phyloP scores from a whole-genome alignment of 2,797 vertebrate genomes.

The Chelonia mydas region DNA sequence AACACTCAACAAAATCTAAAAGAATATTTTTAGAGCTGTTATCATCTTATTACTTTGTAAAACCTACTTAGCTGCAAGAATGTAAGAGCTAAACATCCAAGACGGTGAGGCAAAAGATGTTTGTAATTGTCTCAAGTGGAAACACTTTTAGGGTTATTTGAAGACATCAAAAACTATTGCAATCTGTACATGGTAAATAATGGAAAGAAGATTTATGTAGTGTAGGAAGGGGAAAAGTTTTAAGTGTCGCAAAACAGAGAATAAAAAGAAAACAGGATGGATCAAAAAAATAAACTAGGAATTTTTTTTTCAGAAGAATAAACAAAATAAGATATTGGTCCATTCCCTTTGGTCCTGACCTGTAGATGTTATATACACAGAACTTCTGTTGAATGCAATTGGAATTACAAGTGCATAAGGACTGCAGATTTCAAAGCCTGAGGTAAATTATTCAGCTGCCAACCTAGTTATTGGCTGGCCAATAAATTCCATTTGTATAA shows the following conservation, averaged over 20 bases:
- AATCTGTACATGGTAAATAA: neutral
- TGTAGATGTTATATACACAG: neutral
- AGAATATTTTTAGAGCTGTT: neutral
- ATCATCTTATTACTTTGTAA: neutral
- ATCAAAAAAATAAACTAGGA: accelerated
- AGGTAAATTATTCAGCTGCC: neutral
- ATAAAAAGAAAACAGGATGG: neutral
- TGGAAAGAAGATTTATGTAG: neutral
- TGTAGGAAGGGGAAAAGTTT: neutral
- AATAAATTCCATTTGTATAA: neutral
- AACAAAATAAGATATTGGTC: neutral
- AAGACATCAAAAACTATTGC: neutral
- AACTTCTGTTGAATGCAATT: neutral
- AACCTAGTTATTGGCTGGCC: neutral
- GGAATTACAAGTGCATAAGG: neutral
- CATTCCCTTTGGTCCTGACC: neutral
- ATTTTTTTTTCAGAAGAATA: neutral
- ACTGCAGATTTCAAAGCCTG: neutral
- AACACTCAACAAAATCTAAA: neutral
- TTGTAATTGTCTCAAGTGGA: neutral
- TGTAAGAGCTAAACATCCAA: neutral
- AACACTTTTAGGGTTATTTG: neutral
- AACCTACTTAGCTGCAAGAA: neutral
- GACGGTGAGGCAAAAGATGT: neutral
- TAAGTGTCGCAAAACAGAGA: neutral